Base-by-base conservation (phyloP, 2,888 invertebrate genomes). In the Anaspis maculata region DNA sequence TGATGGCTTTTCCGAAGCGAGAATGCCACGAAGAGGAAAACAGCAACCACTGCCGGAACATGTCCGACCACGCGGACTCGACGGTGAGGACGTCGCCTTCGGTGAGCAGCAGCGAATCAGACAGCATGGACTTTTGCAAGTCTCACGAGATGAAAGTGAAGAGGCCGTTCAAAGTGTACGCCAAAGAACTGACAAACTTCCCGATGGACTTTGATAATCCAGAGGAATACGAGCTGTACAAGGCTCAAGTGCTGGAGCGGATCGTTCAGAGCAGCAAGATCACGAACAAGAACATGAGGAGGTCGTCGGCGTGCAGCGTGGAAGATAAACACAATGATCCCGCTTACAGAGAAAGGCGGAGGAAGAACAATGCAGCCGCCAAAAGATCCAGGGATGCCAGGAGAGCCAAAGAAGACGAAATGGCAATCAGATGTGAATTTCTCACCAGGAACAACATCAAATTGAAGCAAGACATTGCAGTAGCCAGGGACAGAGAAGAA, bases 311-410 rank as follows among this genome's bases (percentile, higher is more conserved):
- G 10, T n/a, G n/a, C n/a, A 33, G 26, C 6, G n/a, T 15, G 23
- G 35, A 44, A 28, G 48, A 50, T n/a, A 45, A 52, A 29, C 52
- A 39, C 25, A 43, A 44, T 33, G 90, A 92, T 57, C 83, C 84
- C 2, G 78, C 83, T 0, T 96, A 96, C 59, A 83, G 83, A 69
- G 91, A 88, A 51, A 76, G 91, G 34, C 69, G 95, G 6, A 76
- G 85, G 44, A 88, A 90, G 57, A 96, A 96, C 62, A 96, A 96
- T 61, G 87, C 83, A 42, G 95, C 96, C 0, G 96, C 96, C 0
- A 96, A 96, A 64, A 75, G 91, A 48, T 94, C 92, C 0, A 72
- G 96, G 2, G 95, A 96, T 54, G 79, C 90, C 1, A 71, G 96
- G 37, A 73, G 91, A 48, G 78, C 85, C 25, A 87, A 94, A 51